A percentile compares a stretch with the other conserved stretches of the same genome.
Conservation (phyloP, 2,113 vertebrate genomes). For the Tamias sibiricus region DNA sequence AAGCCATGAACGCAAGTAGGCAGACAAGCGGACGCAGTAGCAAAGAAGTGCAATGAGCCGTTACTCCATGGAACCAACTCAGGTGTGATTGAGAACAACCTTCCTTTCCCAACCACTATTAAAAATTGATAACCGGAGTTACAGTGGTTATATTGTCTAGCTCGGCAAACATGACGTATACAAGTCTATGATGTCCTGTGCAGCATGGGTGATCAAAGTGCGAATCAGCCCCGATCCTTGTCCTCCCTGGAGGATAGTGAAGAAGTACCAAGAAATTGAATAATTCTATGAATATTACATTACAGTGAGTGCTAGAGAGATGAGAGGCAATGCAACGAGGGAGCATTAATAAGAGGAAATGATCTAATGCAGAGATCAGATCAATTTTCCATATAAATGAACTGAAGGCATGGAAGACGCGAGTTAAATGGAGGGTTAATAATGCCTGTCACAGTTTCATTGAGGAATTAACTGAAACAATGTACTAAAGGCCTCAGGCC, state of each 20-base stretch:
- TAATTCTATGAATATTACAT: not conserved
- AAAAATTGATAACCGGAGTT: not conserved
- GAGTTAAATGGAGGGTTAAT: slow-evolving; percentile 51
- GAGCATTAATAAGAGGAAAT: slow-evolving; percentile 1
- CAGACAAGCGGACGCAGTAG: not conserved
- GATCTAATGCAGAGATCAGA: not conserved
- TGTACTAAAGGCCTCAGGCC: not conserved
- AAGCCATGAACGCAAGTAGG: fast-evolving
- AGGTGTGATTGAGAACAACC: not conserved
- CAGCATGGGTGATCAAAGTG: not conserved
- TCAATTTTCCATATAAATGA: slow-evolving; percentile 60
- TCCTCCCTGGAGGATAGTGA: not conserved
- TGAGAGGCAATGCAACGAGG: not conserved
- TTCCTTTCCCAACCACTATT: not conserved
- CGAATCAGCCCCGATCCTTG: not conserved
- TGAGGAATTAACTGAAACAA: not conserved
- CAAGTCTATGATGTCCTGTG: not conserved
- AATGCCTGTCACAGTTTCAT: not conserved
- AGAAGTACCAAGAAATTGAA: slow-evolving; percentile 19
- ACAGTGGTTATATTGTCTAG: not conserved
- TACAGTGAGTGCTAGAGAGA: not conserved
- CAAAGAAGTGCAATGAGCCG: not conserved
- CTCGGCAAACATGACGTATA: not conserved
- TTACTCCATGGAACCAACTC: not conserved
- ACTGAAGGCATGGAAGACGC: not conserved